Conservation (phyloP, 2,797 vertebrate genomes). For the Phrynocephalus forsythii region DNA sequence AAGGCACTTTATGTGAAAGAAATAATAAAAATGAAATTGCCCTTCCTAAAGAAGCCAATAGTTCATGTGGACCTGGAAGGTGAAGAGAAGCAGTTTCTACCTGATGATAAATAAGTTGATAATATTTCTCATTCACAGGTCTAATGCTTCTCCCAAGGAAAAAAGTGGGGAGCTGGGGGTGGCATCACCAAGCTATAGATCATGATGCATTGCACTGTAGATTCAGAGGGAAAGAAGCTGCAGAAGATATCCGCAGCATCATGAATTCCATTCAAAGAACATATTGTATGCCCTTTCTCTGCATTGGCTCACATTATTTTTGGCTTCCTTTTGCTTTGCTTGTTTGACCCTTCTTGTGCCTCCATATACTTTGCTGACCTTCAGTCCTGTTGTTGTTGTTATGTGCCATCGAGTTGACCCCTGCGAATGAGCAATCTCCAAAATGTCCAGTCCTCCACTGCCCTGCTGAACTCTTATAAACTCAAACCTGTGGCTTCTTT, state of each 20-base stretch:
- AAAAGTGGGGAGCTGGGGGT: too few species aligned
- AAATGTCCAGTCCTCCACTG: too few species aligned
- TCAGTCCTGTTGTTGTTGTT: too few species aligned
- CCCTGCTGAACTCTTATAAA: too few species aligned
- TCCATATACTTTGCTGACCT: not conserved
- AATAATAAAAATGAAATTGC: slow-evolving; percentile 17
- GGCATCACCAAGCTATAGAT: not conserved
- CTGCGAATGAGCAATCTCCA: too few species aligned
- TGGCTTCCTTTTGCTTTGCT: not conserved
- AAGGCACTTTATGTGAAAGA: slow-evolving; percentile 27
- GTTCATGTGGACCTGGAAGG: slow-evolving; percentile 8
- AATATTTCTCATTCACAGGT: slow-evolving; percentile 15
- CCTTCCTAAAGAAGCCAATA: slow-evolving; percentile 8
- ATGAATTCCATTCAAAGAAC: not conserved
- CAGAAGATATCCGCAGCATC: not conserved
- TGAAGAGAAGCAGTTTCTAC: slow-evolving; percentile 15
- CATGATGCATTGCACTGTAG: too few species aligned
- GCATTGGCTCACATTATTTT: not conserved
- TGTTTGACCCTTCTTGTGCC: not conserved
- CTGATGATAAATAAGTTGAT: slow-evolving; percentile 27
- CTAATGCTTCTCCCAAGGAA: not conserved
- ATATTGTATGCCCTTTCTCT: not conserved
- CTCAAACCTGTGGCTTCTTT: too few species aligned
- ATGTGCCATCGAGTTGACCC: too few species aligned
- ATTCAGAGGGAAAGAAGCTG: not conserved